Base-by-base conservation (phyloP, 2,797 vertebrate species). In the Menidia menidia region DNA sequence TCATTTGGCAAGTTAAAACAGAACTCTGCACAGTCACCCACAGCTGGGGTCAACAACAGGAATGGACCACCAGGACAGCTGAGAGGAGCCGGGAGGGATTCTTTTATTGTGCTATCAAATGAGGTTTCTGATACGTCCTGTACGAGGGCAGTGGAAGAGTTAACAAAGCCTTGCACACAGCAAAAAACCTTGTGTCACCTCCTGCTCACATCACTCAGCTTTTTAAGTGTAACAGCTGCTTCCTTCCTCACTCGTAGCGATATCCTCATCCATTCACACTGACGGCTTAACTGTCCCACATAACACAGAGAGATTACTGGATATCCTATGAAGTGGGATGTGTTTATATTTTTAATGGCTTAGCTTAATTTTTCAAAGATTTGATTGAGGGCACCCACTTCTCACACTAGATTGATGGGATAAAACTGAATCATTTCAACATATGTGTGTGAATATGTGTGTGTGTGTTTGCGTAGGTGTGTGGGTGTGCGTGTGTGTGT, bases 201-300 rank as follows among this genome's bases (percentile, higher is more conserved):
- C 80, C 90, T 89, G 89, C 88, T 92, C 91, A 92, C 87, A 89
- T 92, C 91, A 92, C 86, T 92, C 91, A 92, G 87, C 86, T 88
- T 87, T 89, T 89, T 86, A 87, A 88, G 87, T 87, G 77, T 73
- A 91, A 90, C 90, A 92, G 91, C 90, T 92, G 91, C 89, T 90
- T 91, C 88, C 91, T 81, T 88, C 85, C 82, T 85, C 84, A 78
- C 87, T 89, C 88, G 87, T 75, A 73, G 73, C 84, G 62, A 86
- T 85, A 89, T 85, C 84, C 85, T 82, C 87, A 77, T 84, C 88
- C 84, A 87, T 88, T 88, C 87, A 89, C 86, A 75, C 86, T 76
- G 78, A 80, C 68, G 86, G 87, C 86, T 92, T 90, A 91, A 89
- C 85, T 88, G 90, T 90, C 88, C 89, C 71, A 39, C 84, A 89